Evolutionary conservation across 2,113 vertebrate genomes (phyloP).

Genomic region (Sitta europaea): DNA sequence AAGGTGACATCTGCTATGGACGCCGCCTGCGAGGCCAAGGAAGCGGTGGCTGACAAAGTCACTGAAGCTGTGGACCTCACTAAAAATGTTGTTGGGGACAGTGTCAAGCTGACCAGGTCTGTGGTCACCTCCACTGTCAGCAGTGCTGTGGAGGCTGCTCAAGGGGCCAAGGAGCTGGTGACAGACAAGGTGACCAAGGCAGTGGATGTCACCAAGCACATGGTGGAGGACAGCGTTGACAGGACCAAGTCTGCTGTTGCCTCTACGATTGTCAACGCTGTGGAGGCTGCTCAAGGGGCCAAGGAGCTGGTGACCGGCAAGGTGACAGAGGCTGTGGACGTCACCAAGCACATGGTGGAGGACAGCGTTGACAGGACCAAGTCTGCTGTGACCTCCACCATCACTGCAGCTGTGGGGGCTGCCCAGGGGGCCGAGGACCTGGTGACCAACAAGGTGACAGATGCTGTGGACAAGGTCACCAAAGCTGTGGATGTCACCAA

Average conservation of each 20-base stretch:
- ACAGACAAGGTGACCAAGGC: slow-evolving; percentile 55
- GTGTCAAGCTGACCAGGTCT: slow-evolving; percentile 82
- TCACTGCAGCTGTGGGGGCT: slow-evolving; percentile 67
- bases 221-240: slow-evolving; percentile 77
- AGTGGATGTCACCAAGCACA: slow-evolving; percentile 55
- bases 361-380: slow-evolving; percentile 80
- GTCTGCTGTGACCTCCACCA: slow-evolving; percentile 73
- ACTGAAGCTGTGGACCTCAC: slow-evolving; percentile 65
- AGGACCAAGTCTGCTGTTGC: slow-evolving; percentile 77
- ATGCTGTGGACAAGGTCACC: background rate
- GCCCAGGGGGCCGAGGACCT: background rate
- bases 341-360: slow-evolving; percentile 68
- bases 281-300: slow-evolving; percentile 33
- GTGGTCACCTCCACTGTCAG: slow-evolving; percentile 80
- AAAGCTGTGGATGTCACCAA: slow-evolving; percentile 51
- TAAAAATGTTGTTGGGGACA: slow-evolving; percentile 75
- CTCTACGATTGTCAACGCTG: slow-evolving; percentile 71
- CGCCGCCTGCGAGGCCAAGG: slow-evolving; percentile 29
- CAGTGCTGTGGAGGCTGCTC: slow-evolving; percentile 74
- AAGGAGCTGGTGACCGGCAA: slow-evolving; percentile 35
- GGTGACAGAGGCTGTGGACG: slow-evolving; percentile 52
- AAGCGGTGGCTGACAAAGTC: slow-evolving; percentile 54
- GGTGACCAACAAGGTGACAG: slow-evolving; percentile 51
- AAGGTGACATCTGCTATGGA: slow-evolving; percentile 72
- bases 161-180: slow-evolving; percentile 22